These are phyloP conservation scores for Pygoscelis adeliae DNA, from an alignment of 2,113 vertebrate species.

Conservation along the genomic window DNA sequence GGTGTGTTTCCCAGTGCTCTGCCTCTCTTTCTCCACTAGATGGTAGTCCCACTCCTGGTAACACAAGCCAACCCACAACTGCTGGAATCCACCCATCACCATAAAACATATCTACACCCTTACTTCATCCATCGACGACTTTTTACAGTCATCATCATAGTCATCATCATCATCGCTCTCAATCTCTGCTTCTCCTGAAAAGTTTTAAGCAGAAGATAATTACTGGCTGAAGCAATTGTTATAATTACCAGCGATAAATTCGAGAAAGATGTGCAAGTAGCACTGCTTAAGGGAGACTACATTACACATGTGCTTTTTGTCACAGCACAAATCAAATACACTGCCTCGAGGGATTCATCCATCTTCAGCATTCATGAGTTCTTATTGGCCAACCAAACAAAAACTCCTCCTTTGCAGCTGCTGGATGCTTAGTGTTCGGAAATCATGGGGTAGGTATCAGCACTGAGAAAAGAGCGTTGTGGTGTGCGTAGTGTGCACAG, in stretches of 20 bases:
- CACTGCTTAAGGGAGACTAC: neutral
- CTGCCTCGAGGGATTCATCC: neutral
- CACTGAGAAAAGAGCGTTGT: neutral
- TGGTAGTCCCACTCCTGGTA: conserved; percentile 54
- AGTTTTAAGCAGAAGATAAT: conserved; percentile 37
- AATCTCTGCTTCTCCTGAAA: conserved; percentile 90
- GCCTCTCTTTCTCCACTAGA: conserved; percentile 55
- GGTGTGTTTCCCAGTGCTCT: neutral
- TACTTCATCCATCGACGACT: conserved; percentile 97
- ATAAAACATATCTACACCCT: neutral
- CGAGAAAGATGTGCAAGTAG: neutral
- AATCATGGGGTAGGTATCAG: neutral
- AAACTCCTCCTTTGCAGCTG: neutral
- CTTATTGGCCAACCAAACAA: neutral
- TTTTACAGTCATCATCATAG: conserved; percentile 95
- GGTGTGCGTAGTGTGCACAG: fast-evolving
- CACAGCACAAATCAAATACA: neutral
- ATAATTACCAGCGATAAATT: neutral
- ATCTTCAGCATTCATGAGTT: neutral
- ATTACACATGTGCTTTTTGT: neutral
- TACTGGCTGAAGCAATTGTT: neutral
- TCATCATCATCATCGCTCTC: conserved; percentile 96
- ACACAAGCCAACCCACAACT: neutral
- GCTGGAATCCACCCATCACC: neutral
- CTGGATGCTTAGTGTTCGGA: neutral